These are phyloP conservation scores for Drosophila pectinifera DNA, from an alignment of 1,140 invertebrate species.

Conservation along the genomic window DNA sequence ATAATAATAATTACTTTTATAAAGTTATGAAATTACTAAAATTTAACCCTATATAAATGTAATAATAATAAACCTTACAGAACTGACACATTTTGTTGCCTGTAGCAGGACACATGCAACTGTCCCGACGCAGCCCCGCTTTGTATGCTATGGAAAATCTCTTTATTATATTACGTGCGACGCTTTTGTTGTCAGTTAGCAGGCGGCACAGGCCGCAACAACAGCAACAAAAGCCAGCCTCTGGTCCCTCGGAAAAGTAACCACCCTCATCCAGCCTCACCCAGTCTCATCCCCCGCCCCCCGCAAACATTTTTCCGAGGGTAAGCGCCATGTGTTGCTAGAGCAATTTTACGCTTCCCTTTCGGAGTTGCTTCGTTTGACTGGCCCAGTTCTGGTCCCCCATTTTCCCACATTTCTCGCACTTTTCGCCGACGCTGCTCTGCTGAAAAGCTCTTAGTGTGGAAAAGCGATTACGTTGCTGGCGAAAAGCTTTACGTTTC, in stretches of 20 bases:
- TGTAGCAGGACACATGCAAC: slow-evolving; percentile 49
- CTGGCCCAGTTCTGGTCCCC: slow-evolving; percentile 59
- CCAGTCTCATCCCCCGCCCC: slow-evolving; percentile 1
- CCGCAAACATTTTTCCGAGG: slow-evolving; percentile 5
- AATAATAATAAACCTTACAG: not conserved
- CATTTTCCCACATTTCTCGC: slow-evolving; percentile 14
- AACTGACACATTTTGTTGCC: slow-evolving; percentile 4
- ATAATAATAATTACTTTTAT: too few relatives aligned
- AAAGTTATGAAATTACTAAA: too few relatives aligned
- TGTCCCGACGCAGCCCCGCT: slow-evolving; percentile 51
- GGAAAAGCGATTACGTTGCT: slow-evolving; percentile 72
- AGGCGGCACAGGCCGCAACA: slow-evolving; percentile 34
- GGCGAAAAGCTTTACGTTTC: slow-evolving; percentile 72
- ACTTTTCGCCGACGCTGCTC: slow-evolving; percentile 12
- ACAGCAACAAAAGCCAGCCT: slow-evolving; percentile 32
- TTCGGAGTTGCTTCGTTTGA: slow-evolving; percentile 64
- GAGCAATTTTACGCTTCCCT: slow-evolving; percentile 74
- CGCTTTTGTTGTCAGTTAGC: slow-evolving; percentile 73
- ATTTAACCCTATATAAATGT: not conserved
- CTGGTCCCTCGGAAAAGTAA: slow-evolving; percentile 25
- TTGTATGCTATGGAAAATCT: slow-evolving; percentile 81
- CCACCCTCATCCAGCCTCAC: slow-evolving; percentile 9
- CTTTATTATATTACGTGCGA: slow-evolving; percentile 80
- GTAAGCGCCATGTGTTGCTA: slow-evolving; percentile 69
- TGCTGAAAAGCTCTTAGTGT: slow-evolving; percentile 66